Evolutionary conservation across 2,888 invertebrate genomes (phyloP), one percentile per base, ranked within the genome.

Genomic region (Iselma pallidipennis): DNA sequence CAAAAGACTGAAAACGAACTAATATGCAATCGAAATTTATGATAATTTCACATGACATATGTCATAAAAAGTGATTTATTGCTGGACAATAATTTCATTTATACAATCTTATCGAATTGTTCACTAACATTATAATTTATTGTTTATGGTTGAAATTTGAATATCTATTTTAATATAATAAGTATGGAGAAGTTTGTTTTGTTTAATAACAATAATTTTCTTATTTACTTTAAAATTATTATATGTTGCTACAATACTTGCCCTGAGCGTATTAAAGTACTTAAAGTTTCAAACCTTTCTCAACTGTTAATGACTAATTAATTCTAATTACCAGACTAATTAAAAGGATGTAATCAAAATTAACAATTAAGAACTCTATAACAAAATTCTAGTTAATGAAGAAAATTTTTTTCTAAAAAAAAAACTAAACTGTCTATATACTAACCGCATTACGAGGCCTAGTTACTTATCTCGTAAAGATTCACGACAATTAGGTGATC

Each of bases 401-500:
- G 3, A 10, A 7, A 37, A 37, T 6, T 55, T 60, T 60, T 31
- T 10, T 25, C 28, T 45, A 14, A 16, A 37, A 6, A 16, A 16
- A 37, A 16, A n/a, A n/a, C n/a, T 42, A 45, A 52, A 45, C n/a
- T 16, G n/a, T 29, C 19, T 21, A 51, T n/a, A 28, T 51, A 62
- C 58, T 58, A 58, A 62, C 62, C 58, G 62, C 55, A 58, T 62
- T 62, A 62, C 55, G 55, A 62, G 62, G 58, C 62, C 52, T 55
- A 55, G 55, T 55, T 62, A 57, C 42, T 62, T 62, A 58, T 62
- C 58, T 51, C 62, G 62, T 62, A 62, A 62, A 31, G 12, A 16
- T 54, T 37, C 29, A 26, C 55, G 57, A 45, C 42, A 55, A 45
- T 53, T 16, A 52, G 33, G 28, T 37, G 45, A 45, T 55, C 7